Evolutionary conservation across 2,888 invertebrate species (phyloP).

Genomic region (Artemia sp.): DNA sequence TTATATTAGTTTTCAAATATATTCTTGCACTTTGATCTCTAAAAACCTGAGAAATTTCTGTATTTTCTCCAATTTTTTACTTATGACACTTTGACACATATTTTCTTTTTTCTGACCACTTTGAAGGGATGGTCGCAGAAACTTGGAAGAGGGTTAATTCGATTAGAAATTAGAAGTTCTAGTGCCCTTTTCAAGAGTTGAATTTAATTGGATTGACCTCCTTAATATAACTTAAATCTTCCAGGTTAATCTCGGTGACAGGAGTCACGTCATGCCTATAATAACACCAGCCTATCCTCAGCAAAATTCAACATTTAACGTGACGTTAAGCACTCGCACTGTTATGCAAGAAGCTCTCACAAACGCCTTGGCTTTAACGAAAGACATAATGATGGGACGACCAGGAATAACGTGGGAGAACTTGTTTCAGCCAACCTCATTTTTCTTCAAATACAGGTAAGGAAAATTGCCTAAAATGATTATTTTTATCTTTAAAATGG

Average conservation of each 20-base stretch:
- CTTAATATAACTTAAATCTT: slow-evolving; percentile 22
- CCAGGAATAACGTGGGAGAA: slow-evolving; percentile 61
- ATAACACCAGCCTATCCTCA: slow-evolving; percentile 99
- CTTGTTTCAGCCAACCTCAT: slow-evolving; percentile 82
- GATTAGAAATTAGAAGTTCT: too few relatives aligned
- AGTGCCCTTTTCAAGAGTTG: too few relatives aligned
- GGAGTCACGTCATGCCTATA: slow-evolving; percentile 98
- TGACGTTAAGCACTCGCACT: slow-evolving; percentile 74
- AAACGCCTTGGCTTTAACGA: slow-evolving; percentile 49
- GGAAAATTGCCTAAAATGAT: slow-evolving; percentile 23
- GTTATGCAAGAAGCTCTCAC: slow-evolving; percentile 87
- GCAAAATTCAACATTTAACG: slow-evolving; percentile 98
- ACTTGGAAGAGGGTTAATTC: too few relatives aligned
- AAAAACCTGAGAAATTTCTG: too few relatives aligned
- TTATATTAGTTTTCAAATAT: too few relatives aligned
- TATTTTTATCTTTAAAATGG: slow-evolving; percentile 9
- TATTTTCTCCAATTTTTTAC: too few relatives aligned
- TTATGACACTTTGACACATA: too few relatives aligned
- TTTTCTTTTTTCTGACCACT: too few relatives aligned
- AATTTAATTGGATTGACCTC: too few relatives aligned
- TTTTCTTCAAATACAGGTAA: slow-evolving; percentile 63
- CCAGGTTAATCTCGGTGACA: slow-evolving; percentile 66
- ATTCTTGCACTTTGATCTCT: too few relatives aligned
- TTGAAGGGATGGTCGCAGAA: too few relatives aligned
- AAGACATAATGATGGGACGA: slow-evolving; percentile 67